Conservation (phyloP, 2,113 vertebrate genomes). For the Anhinga rufa region DNA sequence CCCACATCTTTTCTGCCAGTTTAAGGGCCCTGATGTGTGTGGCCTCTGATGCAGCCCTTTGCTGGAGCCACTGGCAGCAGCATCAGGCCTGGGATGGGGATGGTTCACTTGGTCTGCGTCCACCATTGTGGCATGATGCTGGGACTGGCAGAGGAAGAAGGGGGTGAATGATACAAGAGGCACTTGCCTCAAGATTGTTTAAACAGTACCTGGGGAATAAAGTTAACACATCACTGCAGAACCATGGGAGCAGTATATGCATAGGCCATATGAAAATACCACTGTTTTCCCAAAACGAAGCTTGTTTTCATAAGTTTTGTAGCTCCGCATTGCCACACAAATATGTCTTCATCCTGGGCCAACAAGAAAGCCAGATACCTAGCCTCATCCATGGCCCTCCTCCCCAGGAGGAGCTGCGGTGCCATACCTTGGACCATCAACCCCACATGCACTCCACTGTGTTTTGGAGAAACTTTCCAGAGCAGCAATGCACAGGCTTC, state of each 20-base stretch:
- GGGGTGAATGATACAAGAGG: too few relatives aligned
- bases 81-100: neutral
- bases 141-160: neutral
- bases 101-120: accelerated
- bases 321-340: neutral
- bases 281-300: neutral
- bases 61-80: neutral
- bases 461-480: neutral
- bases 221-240: neutral
- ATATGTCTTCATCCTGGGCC: neutral
- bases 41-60: neutral
- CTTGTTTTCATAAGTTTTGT: neutral
- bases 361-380: neutral
- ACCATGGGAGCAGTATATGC: neutral
- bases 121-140: neutral
- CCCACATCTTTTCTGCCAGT: neutral
- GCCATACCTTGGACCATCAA: neutral
- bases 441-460: too few relatives aligned
- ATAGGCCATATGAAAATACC: neutral
- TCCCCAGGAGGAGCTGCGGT: accelerated
- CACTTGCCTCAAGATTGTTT: neutral
- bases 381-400: neutral
- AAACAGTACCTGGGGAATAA: neutral
- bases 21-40: neutral
- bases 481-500: neutral